Evolutionary conservation across 2,797 vertebrate species (phyloP), one percentile per base, ranked within the genome.

Genomic region (Micromesistius poutassou): DNA sequence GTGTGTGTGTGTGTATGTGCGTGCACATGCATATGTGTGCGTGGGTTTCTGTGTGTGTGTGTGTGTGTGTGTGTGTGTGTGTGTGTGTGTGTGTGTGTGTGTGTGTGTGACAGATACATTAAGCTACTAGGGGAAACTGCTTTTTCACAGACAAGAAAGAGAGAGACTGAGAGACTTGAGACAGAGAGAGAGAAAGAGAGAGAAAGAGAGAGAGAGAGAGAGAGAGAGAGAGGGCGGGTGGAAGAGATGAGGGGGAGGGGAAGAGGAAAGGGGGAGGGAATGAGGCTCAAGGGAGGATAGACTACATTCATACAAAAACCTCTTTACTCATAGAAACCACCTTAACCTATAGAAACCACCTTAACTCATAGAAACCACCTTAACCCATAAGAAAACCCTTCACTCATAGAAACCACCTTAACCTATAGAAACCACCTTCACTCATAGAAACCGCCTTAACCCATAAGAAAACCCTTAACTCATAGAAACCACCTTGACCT

Each of bases 101-200:
- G 55, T 62, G 55, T 62, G 55, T 62, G 55, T 62, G 55, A 62
- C 55, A 62, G 55, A 62, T 62, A 62, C 55, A 62, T 62, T 62
- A 62, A 62, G 55, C 55, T 62, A 62, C 55, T n/a, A 62, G 55
- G 7, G 55, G 22, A 62, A 62, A 62, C 55, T 62, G 55, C 55
- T 62, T 62, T 62, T 62, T 74, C 68, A 71, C 68, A 71, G 30
- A 31, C 68, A 71, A 62, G 68, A 71, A 14, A 71, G n/a, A 70
- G n/a, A 71, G 68, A 30, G 62, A n/a, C 33, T 33, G 7, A 9
- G 28, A n/a, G n/a, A n/a, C n/a, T n/a, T n/a, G n/a, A n/a, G n/a
- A n/a, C n/a, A 70, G 25, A 70, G 25, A 70, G 68, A 70, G 68
- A 70, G 28, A 70, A 28, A 70, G 62, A 28, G 62, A 70, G 68